These are phyloP conservation scores for Taurulus bubalis DNA, from an alignment of 2,113 vertebrate species.

Conservation along the genomic window DNA sequence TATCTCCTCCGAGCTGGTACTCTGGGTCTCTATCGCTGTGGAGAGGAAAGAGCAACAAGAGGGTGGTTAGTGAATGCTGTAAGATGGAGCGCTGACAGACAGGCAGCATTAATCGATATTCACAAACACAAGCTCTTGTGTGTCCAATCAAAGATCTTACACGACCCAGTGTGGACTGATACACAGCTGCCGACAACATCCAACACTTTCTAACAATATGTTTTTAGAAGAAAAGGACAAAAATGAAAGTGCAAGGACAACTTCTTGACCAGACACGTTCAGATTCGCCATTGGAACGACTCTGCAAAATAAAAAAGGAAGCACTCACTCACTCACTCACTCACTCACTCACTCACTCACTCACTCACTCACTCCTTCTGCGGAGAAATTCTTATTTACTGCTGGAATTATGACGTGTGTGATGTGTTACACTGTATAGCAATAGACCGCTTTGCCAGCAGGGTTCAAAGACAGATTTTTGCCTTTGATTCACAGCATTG, in stretches of 20 bases:
- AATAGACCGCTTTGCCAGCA: constrained; percentile 23
- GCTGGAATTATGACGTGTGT: constrained; percentile 27
- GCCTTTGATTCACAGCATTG: constrained; percentile 34
- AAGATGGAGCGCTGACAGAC: constrained; percentile 47
- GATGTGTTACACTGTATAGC: constrained; percentile 24
- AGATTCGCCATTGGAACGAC: constrained; percentile 24
- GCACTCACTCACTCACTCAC: no score
- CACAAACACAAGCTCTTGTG: constrained; percentile 42
- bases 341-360: no score
- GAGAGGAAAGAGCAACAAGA: constrained; percentile 55
- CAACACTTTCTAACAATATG: constrained; percentile 18
- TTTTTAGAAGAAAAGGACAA: not conserved
- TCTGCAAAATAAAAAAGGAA: constrained; percentile 29
- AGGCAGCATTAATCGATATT: constrained; percentile 55
- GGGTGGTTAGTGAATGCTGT: constrained; percentile 43
- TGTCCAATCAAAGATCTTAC: constrained; percentile 22
- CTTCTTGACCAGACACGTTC: constrained; percentile 41
- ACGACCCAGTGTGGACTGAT: constrained; percentile 13
- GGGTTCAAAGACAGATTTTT: constrained; percentile 56
- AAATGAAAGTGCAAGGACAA: not conserved
- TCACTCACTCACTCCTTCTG: no score
- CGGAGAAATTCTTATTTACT: constrained; percentile 27
- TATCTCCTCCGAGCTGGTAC: constrained; percentile 96
- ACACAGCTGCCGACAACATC: constrained; percentile 13
- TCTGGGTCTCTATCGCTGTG: constrained; percentile 94